Evolutionary conservation across 2,797 vertebrate species (phyloP), one percentile per base, ranked within the genome.

Genomic region (Rhinella marina): DNA sequence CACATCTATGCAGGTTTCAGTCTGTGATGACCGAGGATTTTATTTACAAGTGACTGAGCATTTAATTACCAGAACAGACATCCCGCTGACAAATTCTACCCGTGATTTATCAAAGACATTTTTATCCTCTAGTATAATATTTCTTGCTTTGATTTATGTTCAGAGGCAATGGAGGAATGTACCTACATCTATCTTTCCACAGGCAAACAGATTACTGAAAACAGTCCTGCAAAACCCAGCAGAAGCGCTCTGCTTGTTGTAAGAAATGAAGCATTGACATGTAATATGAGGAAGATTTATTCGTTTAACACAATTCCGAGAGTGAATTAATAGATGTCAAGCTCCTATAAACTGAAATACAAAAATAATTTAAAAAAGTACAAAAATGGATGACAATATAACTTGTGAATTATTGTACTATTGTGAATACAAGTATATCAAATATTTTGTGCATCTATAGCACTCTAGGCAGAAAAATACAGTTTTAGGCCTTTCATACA

Each of bases 61-160:
- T 82, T 82, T 82, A 82, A 82, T 82, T 82, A 70, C 81, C 64
- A 54, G 62, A 52, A 64, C 61, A 68, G 64, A 82, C 62, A 29
- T 66, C 81, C 79, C n/a, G 48, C 81, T 29, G 62, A 81, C 79
- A 81, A 80, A 48, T 12, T 41, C 10, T 14, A 48, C 29, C 62
- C 12, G 19, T 29, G 25, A 70, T 54, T 52, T 82, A 68, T 82
- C n/a, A 82, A 82, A 66, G 32, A 81, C 59, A 81, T 52, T 82
- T 54, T 2, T 41, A 54, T 82, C 62, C n/a, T 70, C 57, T 68
- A 70, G 81, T 68, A 52, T 82, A 52, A 82, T 68, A 82, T 68
- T 82, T 81, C 12, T 56, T 14, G 29, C 81, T 70, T 82, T 82
- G 81, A 82, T 82, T 66, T 82, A 68, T 82, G 29, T 70, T 52